A percentile compares a stretch with the other conserved stretches of the same genome.
Conservation (phyloP, 2,113 vertebrate species). For the Hymenochirus boettgeri region DNA sequence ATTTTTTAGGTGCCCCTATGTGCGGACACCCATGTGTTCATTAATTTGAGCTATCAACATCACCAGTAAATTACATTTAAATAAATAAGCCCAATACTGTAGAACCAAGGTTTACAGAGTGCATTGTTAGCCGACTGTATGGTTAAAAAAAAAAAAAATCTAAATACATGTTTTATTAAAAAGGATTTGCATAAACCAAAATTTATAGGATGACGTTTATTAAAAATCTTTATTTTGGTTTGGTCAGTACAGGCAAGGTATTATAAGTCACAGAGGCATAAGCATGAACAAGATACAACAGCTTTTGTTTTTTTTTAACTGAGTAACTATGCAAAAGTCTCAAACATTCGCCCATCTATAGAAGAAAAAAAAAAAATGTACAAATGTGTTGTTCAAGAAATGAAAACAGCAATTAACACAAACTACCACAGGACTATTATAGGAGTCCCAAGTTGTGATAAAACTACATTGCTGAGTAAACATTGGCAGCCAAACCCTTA, state of each 20-base stretch:
- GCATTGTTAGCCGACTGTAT: too few species aligned
- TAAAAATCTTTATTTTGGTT: constrained; percentile 99
- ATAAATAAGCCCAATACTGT: too few species aligned
- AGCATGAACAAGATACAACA: constrained; percentile 87
- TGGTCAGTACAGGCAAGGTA: constrained; percentile 99
- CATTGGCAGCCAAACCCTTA: constrained; percentile 78
- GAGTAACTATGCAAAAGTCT: constrained; percentile 87
- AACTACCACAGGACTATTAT: constrained; percentile 80
- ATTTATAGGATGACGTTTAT: constrained; percentile 70
- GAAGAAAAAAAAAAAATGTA: constrained; percentile 73
- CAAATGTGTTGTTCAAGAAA: constrained; percentile 60
- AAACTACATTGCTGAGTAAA: constrained; percentile 77
- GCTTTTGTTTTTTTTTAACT: constrained; percentile 79
- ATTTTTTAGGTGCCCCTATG: too few species aligned
- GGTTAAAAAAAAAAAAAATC: too few species aligned
- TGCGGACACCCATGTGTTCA: too few species aligned
- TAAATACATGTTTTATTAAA: background rate
- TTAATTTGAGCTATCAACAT: too few species aligned
- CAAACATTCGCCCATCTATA: constrained; percentile 84
- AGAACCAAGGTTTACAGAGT: too few species aligned
- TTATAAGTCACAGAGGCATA: constrained; percentile 94
- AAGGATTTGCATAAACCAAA: background rate
- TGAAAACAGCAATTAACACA: constrained; percentile 78
- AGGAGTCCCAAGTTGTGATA: constrained; percentile 70
- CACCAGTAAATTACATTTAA: too few species aligned